phyloP scores from a whole-genome alignment of 2,113 vertebrate genomes.

The Salvator merianae region DNA sequence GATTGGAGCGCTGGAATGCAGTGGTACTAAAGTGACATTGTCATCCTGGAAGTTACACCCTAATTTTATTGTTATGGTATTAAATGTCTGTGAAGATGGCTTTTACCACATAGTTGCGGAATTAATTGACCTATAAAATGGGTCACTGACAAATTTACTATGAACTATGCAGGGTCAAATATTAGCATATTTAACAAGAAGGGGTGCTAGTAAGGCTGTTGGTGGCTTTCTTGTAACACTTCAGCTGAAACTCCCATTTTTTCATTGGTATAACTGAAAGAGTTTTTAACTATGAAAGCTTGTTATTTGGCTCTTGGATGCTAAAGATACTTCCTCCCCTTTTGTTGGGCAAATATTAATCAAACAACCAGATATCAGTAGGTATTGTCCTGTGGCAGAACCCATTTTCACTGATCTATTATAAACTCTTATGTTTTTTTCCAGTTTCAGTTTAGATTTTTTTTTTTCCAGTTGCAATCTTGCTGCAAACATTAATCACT shows the following conservation, averaged over 20 bases:
- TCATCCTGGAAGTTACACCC: not conserved
- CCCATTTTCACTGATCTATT: not conserved
- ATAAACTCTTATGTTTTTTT: not conserved
- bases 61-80: conserved; percentile 20
- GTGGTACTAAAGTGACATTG: not conserved
- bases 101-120: conserved; percentile 6
- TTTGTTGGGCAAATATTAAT: conserved; percentile 21
- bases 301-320: conserved; percentile 14
- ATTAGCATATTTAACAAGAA: not conserved
- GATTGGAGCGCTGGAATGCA: conserved; percentile 32
- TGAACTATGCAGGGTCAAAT: not conserved
- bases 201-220: conserved; percentile 27
- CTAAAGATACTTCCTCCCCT: conserved; percentile 20
- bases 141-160: conserved; percentile 5
- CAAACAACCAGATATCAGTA: conserved; percentile 30
- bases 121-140: not conserved
- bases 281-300: not conserved
- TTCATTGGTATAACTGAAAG: conserved; percentile 1
- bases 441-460: conserved; percentile 4
- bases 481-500: not conserved
- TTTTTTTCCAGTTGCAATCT: conserved; percentile 23
- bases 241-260: not conserved
- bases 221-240: not conserved
- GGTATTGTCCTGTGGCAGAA: not conserved
- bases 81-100: not conserved